Percentiles rank a stretch among this genome's conserved stretches.
These are phyloP conservation scores for Chelon auratus DNA, from an alignment of 2,797 vertebrate genomes.

Conservation along the genomic window DNA sequence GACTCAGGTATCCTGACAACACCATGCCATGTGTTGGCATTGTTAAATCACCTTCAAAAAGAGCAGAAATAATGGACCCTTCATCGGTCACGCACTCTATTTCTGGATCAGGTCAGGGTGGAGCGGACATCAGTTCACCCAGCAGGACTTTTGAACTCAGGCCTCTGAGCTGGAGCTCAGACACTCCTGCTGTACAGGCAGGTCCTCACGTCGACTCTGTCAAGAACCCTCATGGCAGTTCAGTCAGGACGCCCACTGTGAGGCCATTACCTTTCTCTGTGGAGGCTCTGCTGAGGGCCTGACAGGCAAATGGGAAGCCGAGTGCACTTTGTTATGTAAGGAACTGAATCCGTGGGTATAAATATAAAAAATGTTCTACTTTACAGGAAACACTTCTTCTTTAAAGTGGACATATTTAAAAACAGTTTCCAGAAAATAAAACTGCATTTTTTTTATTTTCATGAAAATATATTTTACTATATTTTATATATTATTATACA, in stretches of 20 bases:
- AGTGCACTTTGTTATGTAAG: slow-evolving; percentile 54
- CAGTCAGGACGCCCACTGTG: slow-evolving; percentile 67
- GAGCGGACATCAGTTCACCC: slow-evolving; percentile 42
- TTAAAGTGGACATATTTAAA: slow-evolving; percentile 25
- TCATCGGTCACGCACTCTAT: slow-evolving; percentile 30
- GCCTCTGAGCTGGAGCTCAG: slow-evolving; percentile 54
- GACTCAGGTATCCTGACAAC: slow-evolving; percentile 34
- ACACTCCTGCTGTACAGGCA: slow-evolving; percentile 34
- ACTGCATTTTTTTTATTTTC: slow-evolving; percentile 22
- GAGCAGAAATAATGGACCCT: slow-evolving; percentile 40
- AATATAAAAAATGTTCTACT: slow-evolving; percentile 11
- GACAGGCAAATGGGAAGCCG: slow-evolving; percentile 49
- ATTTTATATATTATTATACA: slow-evolving; percentile 32
- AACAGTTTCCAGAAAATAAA: slow-evolving; percentile 7
- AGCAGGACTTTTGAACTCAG: slow-evolving; percentile 67
- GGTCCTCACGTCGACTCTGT: slow-evolving; percentile 52
- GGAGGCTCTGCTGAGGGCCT: slow-evolving; percentile 84
- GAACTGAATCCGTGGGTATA: slow-evolving; percentile 17
- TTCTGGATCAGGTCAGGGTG: slow-evolving; percentile 52
- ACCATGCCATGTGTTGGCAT: slow-evolving; percentile 25
- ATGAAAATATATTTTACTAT: slow-evolving; percentile 49
- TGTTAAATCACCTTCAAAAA: slow-evolving; percentile 49
- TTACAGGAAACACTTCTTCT: slow-evolving; percentile 19
- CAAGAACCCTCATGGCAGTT: slow-evolving; percentile 68
- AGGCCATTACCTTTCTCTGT: slow-evolving; percentile 82